Percentiles rank a stretch among this genome's conserved stretches.
phyloP scores from a whole-genome alignment of 2,888 invertebrate species.

The Leptopterna dolabrata region DNA sequence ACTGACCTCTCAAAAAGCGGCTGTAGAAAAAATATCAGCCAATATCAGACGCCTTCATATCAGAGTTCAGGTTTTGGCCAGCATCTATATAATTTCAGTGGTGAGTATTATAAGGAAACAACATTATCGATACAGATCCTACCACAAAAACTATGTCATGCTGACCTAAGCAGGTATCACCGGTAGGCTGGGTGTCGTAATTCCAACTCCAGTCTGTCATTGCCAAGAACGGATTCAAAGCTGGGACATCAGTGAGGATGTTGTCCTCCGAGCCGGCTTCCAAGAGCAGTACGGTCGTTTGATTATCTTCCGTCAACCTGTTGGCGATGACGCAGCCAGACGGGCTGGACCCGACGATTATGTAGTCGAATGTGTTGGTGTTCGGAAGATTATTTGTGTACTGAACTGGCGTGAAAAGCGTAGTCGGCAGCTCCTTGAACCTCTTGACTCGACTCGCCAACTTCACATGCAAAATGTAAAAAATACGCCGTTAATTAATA shows the following conservation, averaged over 20 bases:
- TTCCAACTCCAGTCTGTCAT: constrained; percentile 77
- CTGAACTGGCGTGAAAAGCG: not conserved
- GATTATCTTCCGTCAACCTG: constrained; percentile 74
- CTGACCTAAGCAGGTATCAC: constrained; percentile 71
- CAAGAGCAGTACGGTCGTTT: constrained; percentile 74
- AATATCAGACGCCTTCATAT: no score
- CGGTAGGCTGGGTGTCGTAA: constrained; percentile 76
- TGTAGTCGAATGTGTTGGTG: constrained; percentile 62
- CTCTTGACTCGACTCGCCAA: not conserved
- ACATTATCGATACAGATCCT: no score
- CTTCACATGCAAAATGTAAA: not conserved
- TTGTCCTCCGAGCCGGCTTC: constrained; percentile 74
- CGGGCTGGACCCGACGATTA: constrained; percentile 74
- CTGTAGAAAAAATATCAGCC: no score
- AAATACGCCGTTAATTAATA: not conserved
- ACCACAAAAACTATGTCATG: no score
- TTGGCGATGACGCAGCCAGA: constrained; percentile 79
- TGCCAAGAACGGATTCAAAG: constrained; percentile 72
- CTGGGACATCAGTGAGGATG: constrained; percentile 72
- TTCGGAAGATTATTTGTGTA: not conserved
- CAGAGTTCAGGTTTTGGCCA: no score
- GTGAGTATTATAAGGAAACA: no score
- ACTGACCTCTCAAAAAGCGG: no score
- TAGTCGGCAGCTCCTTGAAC: constrained; percentile 22
- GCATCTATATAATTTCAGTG: no score